phyloP scores from a whole-genome alignment of 2,113 vertebrate genomes.

The Agelaius phoeniceus region DNA sequence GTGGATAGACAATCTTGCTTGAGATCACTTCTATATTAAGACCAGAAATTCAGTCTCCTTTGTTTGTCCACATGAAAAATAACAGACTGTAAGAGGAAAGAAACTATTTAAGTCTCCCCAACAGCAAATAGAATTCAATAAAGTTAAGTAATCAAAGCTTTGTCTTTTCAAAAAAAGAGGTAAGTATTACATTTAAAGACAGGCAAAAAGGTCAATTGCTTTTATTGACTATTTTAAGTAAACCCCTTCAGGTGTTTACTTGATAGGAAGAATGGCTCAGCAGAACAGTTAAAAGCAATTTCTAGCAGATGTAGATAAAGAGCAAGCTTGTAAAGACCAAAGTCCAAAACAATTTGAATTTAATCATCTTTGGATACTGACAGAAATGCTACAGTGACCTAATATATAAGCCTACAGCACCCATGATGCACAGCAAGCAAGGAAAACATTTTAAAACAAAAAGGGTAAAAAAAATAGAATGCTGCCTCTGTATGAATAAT shows the following conservation, averaged over 20 bases:
- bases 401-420: not conserved
- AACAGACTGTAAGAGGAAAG: not conserved
- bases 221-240: conserved; percentile 5
- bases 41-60: not conserved
- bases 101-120: not conserved
- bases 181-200: not conserved
- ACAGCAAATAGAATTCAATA: not conserved
- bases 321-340: not conserved
- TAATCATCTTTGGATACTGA: not conserved
- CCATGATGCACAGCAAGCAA: not conserved
- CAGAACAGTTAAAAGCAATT: not conserved
- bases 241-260: not conserved
- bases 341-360: not conserved
- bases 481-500: not conserved
- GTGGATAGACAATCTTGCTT: not conserved
- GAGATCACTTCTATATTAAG: not conserved
- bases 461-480: not conserved
- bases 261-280: not conserved
- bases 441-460: not conserved
- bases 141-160: not conserved
- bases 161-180: not conserved
- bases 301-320: not conserved
- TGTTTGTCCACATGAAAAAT: not conserved
- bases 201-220: not conserved
- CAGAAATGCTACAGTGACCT: not conserved